phyloP scores from a whole-genome alignment of 2,888 invertebrate species.

The Vandiemenella viatica region DNA sequence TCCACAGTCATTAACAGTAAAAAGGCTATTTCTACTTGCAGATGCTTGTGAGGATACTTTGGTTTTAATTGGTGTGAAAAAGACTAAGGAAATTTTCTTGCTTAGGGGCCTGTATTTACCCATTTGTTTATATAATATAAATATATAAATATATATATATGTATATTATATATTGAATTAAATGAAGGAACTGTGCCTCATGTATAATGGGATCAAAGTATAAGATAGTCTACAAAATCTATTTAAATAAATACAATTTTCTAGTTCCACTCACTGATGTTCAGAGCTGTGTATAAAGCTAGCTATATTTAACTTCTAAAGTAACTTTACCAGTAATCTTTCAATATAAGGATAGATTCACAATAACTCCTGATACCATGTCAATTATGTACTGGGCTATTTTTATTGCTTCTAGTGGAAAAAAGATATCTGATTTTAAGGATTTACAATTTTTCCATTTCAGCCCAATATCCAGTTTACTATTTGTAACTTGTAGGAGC shows the following conservation, averaged over 20 bases:
- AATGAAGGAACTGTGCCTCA: conserved; percentile 15
- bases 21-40: background rate
- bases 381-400: background rate
- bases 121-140: background rate
- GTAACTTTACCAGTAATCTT: no score
- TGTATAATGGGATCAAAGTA: conserved; percentile 13
- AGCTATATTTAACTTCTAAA: background rate
- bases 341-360: no score
- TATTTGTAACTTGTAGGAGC: no score
- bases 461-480: no score
- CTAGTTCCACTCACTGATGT: background rate
- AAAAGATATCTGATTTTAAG: no score
- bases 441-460: no score
- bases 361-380: no score
- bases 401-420: background rate
- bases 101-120: no score
- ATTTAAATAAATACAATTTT: background rate
- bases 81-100: no score
- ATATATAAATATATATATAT: conserved; percentile 1
- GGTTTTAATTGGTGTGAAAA: background rate
- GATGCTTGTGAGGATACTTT: background rate
- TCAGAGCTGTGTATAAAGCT: background rate
- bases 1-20: background rate
- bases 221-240: conserved; percentile 3
- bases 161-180: conserved; percentile 6